These are phyloP conservation scores for Conus betulinus DNA, from an alignment of 1,140 invertebrate species.

Conservation along the genomic window DNA sequence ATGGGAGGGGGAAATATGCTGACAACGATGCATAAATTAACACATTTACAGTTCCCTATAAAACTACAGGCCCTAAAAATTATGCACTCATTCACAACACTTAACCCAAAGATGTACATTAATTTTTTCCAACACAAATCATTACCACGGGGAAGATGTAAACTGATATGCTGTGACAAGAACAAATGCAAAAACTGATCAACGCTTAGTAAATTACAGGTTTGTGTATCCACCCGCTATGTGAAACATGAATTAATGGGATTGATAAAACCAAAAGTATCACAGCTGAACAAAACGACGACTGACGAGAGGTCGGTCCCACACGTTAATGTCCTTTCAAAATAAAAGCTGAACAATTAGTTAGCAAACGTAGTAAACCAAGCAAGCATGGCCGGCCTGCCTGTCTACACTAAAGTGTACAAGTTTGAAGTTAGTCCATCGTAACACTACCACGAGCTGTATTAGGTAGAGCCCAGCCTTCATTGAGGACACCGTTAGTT, in stretches of 20 bases:
- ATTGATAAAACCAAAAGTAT: slow-evolving; percentile 34
- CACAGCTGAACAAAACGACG: slow-evolving; percentile 12
- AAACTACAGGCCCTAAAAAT: neutral
- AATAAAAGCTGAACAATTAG: slow-evolving; percentile 15
- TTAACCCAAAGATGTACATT: neutral
- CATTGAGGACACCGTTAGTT: too few relatives aligned
- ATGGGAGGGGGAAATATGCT: neutral
- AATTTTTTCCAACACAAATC: neutral
- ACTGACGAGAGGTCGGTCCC: slow-evolving; percentile 6
- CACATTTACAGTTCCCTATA: neutral
- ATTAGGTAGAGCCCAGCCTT: too few relatives aligned
- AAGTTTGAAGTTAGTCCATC: too few relatives aligned
- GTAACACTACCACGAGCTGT: too few relatives aligned
- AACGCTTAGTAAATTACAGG: neutral
- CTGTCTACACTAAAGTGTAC: neutral
- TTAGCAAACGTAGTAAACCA: slow-evolving; percentile 21
- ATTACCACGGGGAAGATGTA: neutral
- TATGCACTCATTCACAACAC: slow-evolving; percentile 10
- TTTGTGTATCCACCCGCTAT: neutral
- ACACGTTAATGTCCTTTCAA: neutral
- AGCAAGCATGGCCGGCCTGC: neutral
- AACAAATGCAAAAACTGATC: neutral
- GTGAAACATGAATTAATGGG: neutral
- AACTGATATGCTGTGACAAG: neutral
- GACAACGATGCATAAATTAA: too few relatives aligned